These are phyloP conservation scores for Pissodes strobi DNA, from an alignment of 1,140 invertebrate species.

Conservation along the genomic window DNA sequence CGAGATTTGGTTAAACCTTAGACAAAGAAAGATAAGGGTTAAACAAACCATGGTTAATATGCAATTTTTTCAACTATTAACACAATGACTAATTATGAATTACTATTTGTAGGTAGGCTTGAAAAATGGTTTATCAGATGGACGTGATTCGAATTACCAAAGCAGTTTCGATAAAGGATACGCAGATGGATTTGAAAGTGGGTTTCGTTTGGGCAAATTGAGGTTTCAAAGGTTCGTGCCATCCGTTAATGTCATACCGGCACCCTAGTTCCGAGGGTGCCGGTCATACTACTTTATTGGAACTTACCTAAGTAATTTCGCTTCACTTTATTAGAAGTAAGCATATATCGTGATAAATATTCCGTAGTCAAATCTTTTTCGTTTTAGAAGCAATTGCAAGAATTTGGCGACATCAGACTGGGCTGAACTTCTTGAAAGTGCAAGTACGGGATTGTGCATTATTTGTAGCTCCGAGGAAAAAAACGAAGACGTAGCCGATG, in stretches of 20 bases:
- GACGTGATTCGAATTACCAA: constrained; percentile 25
- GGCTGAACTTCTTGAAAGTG: background rate
- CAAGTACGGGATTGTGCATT: constrained; percentile 16
- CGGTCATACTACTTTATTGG: too few relatives aligned
- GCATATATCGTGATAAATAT: too few relatives aligned
- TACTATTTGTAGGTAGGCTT: constrained; percentile 20
- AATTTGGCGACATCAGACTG: background rate
- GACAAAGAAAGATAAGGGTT: too few relatives aligned
- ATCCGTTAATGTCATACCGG: too few relatives aligned
- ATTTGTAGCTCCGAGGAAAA: constrained; percentile 23
- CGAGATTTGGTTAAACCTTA: too few relatives aligned
- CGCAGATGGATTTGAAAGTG: constrained; percentile 25
- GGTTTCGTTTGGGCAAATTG: constrained; percentile 20
- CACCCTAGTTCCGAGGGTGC: background rate
- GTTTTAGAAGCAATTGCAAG: background rate
- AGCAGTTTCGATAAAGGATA: constrained; percentile 29
- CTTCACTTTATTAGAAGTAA: too few relatives aligned
- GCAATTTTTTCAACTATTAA: too few relatives aligned
- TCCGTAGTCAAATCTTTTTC: too few relatives aligned
- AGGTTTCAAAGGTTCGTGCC: constrained; percentile 13
- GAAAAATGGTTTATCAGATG: constrained; percentile 27
- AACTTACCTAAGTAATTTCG: too few relatives aligned
- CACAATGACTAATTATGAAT: too few relatives aligned
- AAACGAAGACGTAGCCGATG: constrained; percentile 24
- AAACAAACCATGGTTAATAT: too few relatives aligned